phyloP scores from a whole-genome alignment of 2,113 vertebrate species.

The Crotophaga sulcirostris region DNA sequence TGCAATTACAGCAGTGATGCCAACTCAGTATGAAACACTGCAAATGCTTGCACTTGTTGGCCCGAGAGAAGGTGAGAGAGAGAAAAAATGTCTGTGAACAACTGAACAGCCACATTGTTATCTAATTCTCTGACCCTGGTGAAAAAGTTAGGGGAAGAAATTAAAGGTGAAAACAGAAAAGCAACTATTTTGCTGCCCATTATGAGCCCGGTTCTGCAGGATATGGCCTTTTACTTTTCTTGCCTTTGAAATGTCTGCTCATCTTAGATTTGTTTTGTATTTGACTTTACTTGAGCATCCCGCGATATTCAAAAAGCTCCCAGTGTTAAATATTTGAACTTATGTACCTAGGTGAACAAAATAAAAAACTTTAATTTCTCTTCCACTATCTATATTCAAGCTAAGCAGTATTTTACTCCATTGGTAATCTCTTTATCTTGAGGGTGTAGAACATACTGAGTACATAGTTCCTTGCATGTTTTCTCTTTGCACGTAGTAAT shows the following conservation, averaged over 20 bases:
- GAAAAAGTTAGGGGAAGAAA: not conserved
- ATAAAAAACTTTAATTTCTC: not conserved
- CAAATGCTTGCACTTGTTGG: not conserved
- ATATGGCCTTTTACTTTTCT: not conserved
- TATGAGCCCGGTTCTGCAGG: not conserved
- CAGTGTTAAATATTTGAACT: not conserved
- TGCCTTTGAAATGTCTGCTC: not conserved
- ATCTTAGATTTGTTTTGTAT: not conserved
- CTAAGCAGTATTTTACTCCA: not conserved
- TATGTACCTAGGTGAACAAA: fast-evolving
- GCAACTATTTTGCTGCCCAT: not conserved
- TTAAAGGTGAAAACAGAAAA: not conserved
- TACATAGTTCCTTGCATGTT: not conserved
- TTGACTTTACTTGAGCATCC: not conserved
- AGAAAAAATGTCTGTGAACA: not conserved
- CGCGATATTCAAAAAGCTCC: not conserved
- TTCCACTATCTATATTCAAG: not conserved
- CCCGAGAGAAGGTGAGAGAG: not conserved
- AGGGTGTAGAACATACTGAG: not conserved
- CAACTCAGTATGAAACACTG: conserved; percentile 13
- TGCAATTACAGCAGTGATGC: not conserved
- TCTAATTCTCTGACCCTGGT: not conserved
- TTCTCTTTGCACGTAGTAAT: not conserved
- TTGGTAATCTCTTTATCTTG: not conserved
- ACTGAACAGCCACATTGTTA: not conserved